Conservation (phyloP, 1,140 invertebrate species). For the Drosophila santomea region DNA sequence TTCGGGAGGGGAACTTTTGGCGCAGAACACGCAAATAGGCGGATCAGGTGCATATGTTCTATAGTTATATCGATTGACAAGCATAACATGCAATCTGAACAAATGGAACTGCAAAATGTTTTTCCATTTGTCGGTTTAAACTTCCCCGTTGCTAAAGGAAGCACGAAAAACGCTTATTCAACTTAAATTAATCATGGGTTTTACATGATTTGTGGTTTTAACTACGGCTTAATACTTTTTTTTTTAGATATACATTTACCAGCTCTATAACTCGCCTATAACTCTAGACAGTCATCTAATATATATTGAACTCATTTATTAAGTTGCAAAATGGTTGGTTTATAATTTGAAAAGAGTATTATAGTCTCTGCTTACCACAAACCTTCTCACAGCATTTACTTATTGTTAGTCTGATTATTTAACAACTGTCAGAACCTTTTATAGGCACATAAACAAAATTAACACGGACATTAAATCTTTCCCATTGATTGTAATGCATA, state of each 20-base stretch:
- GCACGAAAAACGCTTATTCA: conserved; percentile 1
- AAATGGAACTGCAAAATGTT: conserved; percentile 23
- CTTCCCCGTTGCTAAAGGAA: conserved; percentile 16
- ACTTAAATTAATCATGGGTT: conserved; percentile 1
- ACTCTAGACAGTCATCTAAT: too few species aligned
- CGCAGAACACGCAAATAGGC: conserved; percentile 32
- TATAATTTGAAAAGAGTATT: too few species aligned
- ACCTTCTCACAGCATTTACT: neutral
- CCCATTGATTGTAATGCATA: conserved; percentile 9
- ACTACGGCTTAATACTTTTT: neutral
- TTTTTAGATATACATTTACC: neutral
- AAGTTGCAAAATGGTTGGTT: too few species aligned
- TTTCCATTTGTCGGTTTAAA: neutral
- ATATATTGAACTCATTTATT: too few species aligned
- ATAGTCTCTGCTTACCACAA: neutral
- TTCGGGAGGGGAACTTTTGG: conserved; percentile 35
- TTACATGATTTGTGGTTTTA: conserved; percentile 15
- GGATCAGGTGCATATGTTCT: conserved; percentile 22
- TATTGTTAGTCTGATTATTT: conserved; percentile 4
- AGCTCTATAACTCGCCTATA: neutral
- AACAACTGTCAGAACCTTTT: conserved; percentile 11
- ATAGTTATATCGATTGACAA: conserved; percentile 32
- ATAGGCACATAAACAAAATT: conserved; percentile 28
- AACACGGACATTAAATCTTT: conserved; percentile 7
- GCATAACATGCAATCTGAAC: conserved; percentile 33